phyloP scores from a whole-genome alignment of 2,113 vertebrate genomes.

The Neolamprologus sp. region DNA sequence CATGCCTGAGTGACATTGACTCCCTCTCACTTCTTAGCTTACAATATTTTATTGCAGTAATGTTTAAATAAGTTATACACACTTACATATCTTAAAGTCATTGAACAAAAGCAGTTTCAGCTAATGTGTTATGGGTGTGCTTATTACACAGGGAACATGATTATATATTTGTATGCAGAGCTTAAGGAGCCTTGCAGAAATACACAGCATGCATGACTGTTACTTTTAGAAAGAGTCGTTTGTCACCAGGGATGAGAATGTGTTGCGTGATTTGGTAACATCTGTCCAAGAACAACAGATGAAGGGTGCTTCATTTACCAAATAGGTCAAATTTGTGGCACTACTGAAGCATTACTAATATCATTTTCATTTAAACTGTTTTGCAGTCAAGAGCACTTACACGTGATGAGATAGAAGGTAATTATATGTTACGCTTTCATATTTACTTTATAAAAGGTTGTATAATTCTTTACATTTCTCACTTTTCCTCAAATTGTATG shows the following conservation, averaged over 20 bases:
- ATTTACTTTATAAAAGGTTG: not conserved
- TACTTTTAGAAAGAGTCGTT: not conserved
- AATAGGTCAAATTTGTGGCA: not conserved
- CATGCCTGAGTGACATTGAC: not conserved
- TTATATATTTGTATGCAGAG: not conserved
- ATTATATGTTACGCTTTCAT: not conserved
- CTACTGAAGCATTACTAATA: not conserved
- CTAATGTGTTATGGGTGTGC: not conserved
- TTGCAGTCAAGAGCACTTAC: slow-evolving; percentile 61
- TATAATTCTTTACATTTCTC: not conserved
- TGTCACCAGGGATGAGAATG: not conserved
- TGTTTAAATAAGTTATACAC: not conserved
- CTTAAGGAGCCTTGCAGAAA: not conserved
- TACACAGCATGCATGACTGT: not conserved
- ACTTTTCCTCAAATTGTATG: not conserved
- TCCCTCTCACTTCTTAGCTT: not conserved
- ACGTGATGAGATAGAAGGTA: slow-evolving; percentile 70
- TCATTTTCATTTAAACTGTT: not conserved
- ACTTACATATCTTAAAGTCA: not conserved
- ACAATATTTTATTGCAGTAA: not conserved
- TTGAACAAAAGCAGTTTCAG: not conserved
- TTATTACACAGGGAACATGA: not conserved
- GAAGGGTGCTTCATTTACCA: not conserved
- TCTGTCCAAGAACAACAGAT: not conserved
- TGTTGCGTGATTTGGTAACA: not conserved